Evolutionary conservation across 2,797 vertebrate species (phyloP), one percentile per base, ranked within the genome.

Genomic region (Rhinella marina): DNA sequence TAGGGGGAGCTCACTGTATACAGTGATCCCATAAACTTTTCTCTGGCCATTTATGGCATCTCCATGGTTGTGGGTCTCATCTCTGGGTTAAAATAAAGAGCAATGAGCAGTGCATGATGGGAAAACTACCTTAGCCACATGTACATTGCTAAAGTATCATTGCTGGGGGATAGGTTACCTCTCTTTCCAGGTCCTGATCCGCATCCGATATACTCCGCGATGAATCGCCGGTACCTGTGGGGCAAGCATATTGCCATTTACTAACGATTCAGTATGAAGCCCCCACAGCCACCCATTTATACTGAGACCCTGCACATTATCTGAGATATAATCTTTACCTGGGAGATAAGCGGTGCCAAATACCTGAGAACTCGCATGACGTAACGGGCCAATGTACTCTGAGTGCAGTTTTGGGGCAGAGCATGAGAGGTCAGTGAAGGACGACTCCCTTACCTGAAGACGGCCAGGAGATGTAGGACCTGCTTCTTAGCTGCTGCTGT

Each of bases 141-240:
- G 25, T 32, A 32, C 13, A 14, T 57, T n/a, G n/a, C 52, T 76
- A 52, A 7, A 12, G 19, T 6, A 50, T 25, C 23, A 7, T 12
- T 56, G 54, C 8, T 16, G 8, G 56, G 70, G 16, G 7, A 27
- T n/a, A 8, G 11, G 7, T 90, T 92, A 98, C 98, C 97, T 99
- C 98, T 95, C 95, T 96, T 85, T 99, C 97, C 61, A 96, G 95
- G 90, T 98, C 97, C 90, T 95, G 96, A 90, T 99, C 98, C 0
- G 93, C 96, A 78, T 99, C 97, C 0, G 95, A 96, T 93, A 96
- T 93, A 70, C 95, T 96, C 68, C 96, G 95, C 85, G 97, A 96
- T n/a, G 97, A 96, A 91, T 99, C 98, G 23, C 93, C 92, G 64
- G 93, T 95, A 90, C 95, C 96, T 97, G 64, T 0, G 77, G 14